Evolutionary conservation across 2,113 vertebrate species (phyloP).

Genomic region (Numenius arquata): DNA sequence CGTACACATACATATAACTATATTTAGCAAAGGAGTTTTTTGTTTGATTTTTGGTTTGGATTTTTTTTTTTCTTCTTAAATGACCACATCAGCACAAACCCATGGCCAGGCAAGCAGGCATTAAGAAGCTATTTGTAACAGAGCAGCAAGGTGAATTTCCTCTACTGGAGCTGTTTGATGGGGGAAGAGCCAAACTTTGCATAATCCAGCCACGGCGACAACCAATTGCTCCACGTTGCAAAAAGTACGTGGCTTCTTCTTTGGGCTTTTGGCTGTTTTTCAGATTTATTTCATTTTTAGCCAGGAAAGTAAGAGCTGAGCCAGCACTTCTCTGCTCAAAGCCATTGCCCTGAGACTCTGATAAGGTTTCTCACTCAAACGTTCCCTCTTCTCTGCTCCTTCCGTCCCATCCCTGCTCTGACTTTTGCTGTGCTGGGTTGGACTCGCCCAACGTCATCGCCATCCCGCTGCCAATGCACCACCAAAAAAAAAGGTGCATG

Average conservation of each 20-base stretch:
- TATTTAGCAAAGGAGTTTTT: neutral
- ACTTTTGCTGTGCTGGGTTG: neutral
- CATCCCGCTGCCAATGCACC: neutral
- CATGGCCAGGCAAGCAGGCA: neutral
- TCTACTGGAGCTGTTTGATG: neutral
- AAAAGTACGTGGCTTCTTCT: fast-evolving
- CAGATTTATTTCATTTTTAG: neutral
- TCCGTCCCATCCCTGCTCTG: neutral
- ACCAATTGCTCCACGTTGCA: neutral
- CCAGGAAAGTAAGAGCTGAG: neutral
- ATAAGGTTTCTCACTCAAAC: neutral
- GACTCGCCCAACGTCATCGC: neutral
- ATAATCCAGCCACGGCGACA: neutral
- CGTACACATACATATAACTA: neutral
- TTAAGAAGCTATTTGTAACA: neutral
- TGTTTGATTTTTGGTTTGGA: neutral
- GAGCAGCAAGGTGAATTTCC: neutral
- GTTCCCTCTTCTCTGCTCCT: neutral
- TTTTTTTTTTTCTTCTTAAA: neutral
- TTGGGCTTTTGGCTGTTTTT: neutral
- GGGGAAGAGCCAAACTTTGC: neutral
- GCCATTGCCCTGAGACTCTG: neutral
- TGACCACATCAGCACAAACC: neutral
- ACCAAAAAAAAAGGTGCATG: neutral
- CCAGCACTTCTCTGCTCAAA: neutral